Percentiles rank a stretch among this genome's conserved stretches.
phyloP scores from a whole-genome alignment of 2,888 invertebrate species.

The Bombyx huttoni region DNA sequence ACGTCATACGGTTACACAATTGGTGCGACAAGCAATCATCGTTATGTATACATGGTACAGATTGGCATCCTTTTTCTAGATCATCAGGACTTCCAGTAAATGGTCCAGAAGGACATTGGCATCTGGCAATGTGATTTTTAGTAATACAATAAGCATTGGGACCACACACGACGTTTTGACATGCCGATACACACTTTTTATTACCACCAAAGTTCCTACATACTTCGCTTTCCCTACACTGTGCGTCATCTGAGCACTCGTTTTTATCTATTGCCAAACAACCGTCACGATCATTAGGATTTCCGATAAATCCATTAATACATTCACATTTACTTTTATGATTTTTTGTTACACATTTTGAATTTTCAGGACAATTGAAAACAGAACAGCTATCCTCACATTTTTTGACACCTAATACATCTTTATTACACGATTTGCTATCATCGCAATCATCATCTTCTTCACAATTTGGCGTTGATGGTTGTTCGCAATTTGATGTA shows the following conservation, averaged over 20 bases:
- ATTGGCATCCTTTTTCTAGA: slow-evolving; percentile 79
- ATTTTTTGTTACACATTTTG: slow-evolving; percentile 81
- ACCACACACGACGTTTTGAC: slow-evolving; percentile 84
- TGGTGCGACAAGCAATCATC: slow-evolving; percentile 85
- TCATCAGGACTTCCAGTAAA: slow-evolving; percentile 91
- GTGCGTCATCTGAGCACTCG: slow-evolving; percentile 83
- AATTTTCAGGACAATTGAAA: slow-evolving; percentile 88
- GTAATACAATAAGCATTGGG: slow-evolving; percentile 90
- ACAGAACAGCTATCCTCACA: slow-evolving; percentile 84
- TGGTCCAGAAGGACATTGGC: slow-evolving; percentile 90
- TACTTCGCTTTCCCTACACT: slow-evolving; percentile 86
- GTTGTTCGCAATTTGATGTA: slow-evolving; percentile 86
- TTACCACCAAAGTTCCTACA: slow-evolving; percentile 77
- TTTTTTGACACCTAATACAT: slow-evolving; percentile 87
- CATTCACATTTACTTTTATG: slow-evolving; percentile 89
- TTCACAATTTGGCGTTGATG: slow-evolving; percentile 86
- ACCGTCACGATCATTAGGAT: slow-evolving; percentile 92
- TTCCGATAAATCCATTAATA: slow-evolving; percentile 85
- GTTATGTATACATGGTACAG: slow-evolving; percentile 89
- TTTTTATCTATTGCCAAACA: slow-evolving; percentile 81
- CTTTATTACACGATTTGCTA: slow-evolving; percentile 82
- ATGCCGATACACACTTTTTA: slow-evolving; percentile 82
- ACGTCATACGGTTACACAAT: slow-evolving; percentile 85
- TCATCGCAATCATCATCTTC: slow-evolving; percentile 79
- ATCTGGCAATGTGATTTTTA: slow-evolving; percentile 90